phyloP scores from a whole-genome alignment of 2,888 invertebrate species.

The Iselma pallidipennis region DNA sequence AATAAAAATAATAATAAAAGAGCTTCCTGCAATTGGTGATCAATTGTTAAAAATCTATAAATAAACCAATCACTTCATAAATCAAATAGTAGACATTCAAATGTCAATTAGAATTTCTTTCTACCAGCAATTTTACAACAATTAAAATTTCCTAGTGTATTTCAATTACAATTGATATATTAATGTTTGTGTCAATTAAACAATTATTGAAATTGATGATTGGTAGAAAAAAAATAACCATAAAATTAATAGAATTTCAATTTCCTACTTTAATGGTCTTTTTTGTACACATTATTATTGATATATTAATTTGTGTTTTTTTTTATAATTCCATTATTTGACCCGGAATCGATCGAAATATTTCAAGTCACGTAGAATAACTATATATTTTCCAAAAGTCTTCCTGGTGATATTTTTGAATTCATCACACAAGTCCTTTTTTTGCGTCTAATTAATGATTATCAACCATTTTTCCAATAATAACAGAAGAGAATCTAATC shows the following conservation, averaged over 20 bases:
- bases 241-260: too few relatives aligned
- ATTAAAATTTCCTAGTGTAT: background rate
- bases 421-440: too few relatives aligned
- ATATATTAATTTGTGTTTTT: background rate
- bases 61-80: background rate
- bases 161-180: background rate
- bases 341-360: background rate
- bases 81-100: background rate
- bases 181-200: background rate
- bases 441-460: background rate
- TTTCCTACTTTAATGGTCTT: too few relatives aligned
- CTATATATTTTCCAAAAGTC: background rate
- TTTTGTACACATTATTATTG: too few relatives aligned
- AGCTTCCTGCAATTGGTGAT: too few relatives aligned
- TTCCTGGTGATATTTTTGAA: background rate
- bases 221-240: too few relatives aligned
- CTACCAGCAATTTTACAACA: too few relatives aligned
- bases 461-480: background rate
- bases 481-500: background rate
- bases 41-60: too few relatives aligned
- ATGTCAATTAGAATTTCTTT: background rate
- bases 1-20: too few relatives aligned
- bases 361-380: background rate
- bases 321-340: background rate
- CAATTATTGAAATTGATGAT: background rate